These are phyloP conservation scores for Drosophila histrio DNA, from an alignment of 2,888 invertebrate species.

Conservation along the genomic window DNA sequence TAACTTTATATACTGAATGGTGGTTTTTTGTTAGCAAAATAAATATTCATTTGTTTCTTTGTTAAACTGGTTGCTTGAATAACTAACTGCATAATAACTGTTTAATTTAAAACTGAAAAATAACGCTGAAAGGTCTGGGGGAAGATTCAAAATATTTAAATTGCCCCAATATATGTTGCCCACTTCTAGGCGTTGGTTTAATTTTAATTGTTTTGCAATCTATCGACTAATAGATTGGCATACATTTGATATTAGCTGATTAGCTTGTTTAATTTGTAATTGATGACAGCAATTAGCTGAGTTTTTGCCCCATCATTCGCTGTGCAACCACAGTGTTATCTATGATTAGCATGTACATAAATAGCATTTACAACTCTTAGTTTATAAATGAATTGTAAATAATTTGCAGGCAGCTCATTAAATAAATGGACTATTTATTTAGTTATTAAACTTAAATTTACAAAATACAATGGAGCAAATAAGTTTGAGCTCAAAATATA, in stretches of 20 bases:
- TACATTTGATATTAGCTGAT: slow-evolving; percentile 27
- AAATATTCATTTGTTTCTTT: too few relatives aligned
- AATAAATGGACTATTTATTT: slow-evolving; percentile 55
- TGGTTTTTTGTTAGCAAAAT: too few relatives aligned
- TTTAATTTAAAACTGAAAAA: too few relatives aligned
- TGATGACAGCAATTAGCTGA: slow-evolving; percentile 14
- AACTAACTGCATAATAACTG: too few relatives aligned
- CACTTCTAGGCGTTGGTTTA: background rate
- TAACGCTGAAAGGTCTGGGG: too few relatives aligned
- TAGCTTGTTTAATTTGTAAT: slow-evolving; percentile 12
- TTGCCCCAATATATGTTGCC: too few relatives aligned
- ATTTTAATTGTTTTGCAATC: background rate
- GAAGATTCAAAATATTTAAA: too few relatives aligned
- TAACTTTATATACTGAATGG: too few relatives aligned
- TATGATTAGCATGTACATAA: background rate
- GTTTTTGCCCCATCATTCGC: background rate
- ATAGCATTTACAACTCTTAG: background rate
- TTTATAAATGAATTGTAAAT: slow-evolving; percentile 19
- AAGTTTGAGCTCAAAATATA: slow-evolving; percentile 22
- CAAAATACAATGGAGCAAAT: slow-evolving; percentile 21
- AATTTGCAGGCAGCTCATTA: slow-evolving; percentile 34
- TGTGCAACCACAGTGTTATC: background rate
- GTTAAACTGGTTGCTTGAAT: too few relatives aligned
- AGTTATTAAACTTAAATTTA: slow-evolving; percentile 43
- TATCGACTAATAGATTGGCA: background rate